These are phyloP conservation scores for Drosophila sproati DNA, from an alignment of 1,140 invertebrate species.

Conservation along the genomic window DNA sequence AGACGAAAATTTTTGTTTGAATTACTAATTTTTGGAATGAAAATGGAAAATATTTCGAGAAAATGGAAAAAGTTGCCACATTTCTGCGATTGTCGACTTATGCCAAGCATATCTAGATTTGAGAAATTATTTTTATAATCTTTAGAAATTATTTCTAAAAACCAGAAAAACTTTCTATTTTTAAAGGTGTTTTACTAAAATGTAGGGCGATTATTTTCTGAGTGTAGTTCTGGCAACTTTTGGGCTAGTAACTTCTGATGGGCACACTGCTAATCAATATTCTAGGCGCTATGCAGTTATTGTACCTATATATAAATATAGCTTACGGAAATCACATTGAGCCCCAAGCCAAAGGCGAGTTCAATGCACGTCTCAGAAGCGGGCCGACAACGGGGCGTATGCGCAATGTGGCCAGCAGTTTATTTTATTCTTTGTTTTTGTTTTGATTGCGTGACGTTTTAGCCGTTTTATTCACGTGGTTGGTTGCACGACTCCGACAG, in stretches of 20 bases:
- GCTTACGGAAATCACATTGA: conserved; percentile 55
- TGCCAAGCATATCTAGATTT: too few relatives aligned
- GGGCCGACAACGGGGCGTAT: conserved; percentile 57
- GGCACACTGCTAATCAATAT: conserved; percentile 39
- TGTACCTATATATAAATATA: neutral
- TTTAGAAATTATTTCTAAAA: too few relatives aligned
- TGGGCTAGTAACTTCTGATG: conserved; percentile 38
- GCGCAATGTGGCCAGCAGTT: conserved; percentile 52
- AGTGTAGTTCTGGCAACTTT: conserved; percentile 8
- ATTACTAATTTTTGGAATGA: too few relatives aligned
- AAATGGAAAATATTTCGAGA: too few relatives aligned
- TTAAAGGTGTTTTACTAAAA: too few relatives aligned
- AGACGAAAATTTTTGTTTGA: too few relatives aligned
- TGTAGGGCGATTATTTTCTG: too few relatives aligned
- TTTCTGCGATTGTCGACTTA: too few relatives aligned
- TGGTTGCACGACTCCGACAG: conserved; percentile 4
- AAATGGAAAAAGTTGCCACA: too few relatives aligned
- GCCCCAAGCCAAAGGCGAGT: conserved; percentile 48
- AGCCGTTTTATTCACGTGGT: conserved; percentile 45
- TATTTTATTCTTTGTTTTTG: neutral
- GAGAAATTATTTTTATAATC: too few relatives aligned
- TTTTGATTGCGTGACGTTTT: conserved; percentile 34
- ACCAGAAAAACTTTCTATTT: too few relatives aligned
- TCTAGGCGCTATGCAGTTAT: conserved; percentile 23
- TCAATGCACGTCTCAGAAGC: conserved; percentile 62